Evolutionary conservation across 1,140 invertebrate genomes (phyloP), one percentile per base, ranked within the genome.

Genomic region (Steinernema khuongi): DNA sequence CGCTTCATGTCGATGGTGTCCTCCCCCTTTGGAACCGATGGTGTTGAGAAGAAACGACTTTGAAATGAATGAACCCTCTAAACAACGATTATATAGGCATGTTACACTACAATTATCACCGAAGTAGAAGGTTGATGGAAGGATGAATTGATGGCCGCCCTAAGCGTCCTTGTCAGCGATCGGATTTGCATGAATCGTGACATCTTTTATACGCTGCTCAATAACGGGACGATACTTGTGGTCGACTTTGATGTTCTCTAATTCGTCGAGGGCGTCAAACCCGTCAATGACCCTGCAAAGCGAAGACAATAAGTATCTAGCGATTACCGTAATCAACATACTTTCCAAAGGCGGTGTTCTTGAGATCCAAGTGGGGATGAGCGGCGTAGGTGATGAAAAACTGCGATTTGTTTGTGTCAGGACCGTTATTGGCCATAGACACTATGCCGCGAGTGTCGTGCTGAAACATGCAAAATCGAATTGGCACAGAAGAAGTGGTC

Each of bases 341-440:
- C 94, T 91, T 96, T 86, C 92, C 96, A 90, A 98, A 96, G 30
- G 97, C 86, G 14, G 96, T 97, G 84, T 98, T 97, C 86, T 98
- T 98, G 73, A 96, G 87, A 87, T 98, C 96, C 43, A 98, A 88
- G 88, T 95, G 93, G n/a, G 93, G 91, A 81, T 98, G 94, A 75
- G 94, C 90, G 1, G 89, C 90, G 87, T 97, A 97, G 0, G 93
- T 92, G 76, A 98, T 92, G 83, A 97, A 99, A 87, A 98, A 99
- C 86, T 99, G 96, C 81, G 93, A 95, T n/a, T 77, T 75, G 89
- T 98, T 99, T n/a, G 93, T 93, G 85, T 98, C 96, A 17, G 94
- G 93, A 22, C 95, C 95, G 88, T 93, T 97, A 84, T 96, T 98
- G n/a, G 96, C 96, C 94, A 98, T 97, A 17, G 94, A 97, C 0